Conservation (phyloP, 2,888 invertebrate species). For the Sphaerophoria rueppellii region DNA sequence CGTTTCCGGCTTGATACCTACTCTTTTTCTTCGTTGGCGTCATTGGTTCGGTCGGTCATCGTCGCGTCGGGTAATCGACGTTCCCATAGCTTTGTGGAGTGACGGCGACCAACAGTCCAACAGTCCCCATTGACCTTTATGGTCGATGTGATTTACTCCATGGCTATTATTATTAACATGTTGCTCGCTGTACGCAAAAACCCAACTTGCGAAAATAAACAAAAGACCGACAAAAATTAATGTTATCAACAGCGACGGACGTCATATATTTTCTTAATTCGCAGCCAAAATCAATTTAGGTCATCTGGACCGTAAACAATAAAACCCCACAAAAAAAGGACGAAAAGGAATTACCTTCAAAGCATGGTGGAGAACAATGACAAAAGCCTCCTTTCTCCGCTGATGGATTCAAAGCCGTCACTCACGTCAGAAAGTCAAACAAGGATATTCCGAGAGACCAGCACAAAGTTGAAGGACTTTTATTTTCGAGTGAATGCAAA, state of each 20-base stretch:
- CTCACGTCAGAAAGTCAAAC: constrained; percentile 57
- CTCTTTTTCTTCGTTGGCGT: background rate
- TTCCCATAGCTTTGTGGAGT: constrained; percentile 7
- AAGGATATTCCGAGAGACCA: background rate
- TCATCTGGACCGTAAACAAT: constrained; percentile 52
- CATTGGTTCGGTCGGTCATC: too few species aligned
- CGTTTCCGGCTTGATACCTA: constrained; percentile 14
- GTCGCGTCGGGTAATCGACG: too few species aligned
- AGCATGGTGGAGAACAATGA: background rate
- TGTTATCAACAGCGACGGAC: background rate
- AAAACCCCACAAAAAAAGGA: background rate
- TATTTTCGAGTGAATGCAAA: background rate
- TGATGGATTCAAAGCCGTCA: constrained; percentile 57
- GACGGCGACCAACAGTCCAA: constrained; percentile 25
- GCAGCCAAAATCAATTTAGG: constrained; percentile 68
- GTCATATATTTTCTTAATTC: constrained; percentile 51
- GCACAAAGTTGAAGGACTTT: constrained; percentile 17
- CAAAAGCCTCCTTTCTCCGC: constrained; percentile 11
- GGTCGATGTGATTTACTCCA: constrained; percentile 56
- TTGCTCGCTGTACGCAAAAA: constrained; percentile 36
- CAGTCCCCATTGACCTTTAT: constrained; percentile 22
- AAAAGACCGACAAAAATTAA: background rate
- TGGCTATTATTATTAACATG: constrained; percentile 47
- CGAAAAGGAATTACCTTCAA: constrained; percentile 18
- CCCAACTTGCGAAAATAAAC: background rate